Conservation (phyloP, 2,888 invertebrate genomes). For the Hipparchia sbordonii region DNA sequence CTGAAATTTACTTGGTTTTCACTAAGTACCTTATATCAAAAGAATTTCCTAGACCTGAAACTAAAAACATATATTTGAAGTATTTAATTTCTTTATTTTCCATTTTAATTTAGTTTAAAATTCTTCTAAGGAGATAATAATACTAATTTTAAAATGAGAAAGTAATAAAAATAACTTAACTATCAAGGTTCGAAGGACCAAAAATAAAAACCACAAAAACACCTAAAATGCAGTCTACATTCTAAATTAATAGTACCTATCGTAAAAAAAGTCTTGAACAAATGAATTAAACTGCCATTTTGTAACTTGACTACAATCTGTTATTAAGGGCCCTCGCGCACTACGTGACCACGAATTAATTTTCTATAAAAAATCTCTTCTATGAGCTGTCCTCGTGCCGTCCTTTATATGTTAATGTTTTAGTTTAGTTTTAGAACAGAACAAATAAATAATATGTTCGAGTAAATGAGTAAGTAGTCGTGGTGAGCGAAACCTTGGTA, state of each 20-base stretch:
- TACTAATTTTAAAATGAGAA: too few species aligned
- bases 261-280: too few species aligned
- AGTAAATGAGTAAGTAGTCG: too few species aligned
- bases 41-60: not conserved
- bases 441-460: too few species aligned
- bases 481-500: too few species aligned
- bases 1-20: slow-evolving; percentile 39
- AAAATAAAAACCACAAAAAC: not conserved
- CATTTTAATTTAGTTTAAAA: not conserved
- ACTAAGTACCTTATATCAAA: slow-evolving; percentile 47
- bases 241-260: not conserved
- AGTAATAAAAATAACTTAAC: not conserved
- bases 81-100: not conserved
- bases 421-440: too few species aligned
- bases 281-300: not conserved
- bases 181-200: not conserved
- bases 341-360: too few species aligned
- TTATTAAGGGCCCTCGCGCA: not conserved
- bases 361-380: too few species aligned
- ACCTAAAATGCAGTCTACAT: not conserved
- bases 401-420: too few species aligned
- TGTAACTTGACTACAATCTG: not conserved
- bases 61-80: not conserved
- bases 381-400: too few species aligned
- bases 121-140: too few species aligned